A percentile compares a stretch with the other conserved stretches of the same genome.
Conservation (phyloP, 2,888 invertebrate genomes). For the Palloptera scutellata region DNA sequence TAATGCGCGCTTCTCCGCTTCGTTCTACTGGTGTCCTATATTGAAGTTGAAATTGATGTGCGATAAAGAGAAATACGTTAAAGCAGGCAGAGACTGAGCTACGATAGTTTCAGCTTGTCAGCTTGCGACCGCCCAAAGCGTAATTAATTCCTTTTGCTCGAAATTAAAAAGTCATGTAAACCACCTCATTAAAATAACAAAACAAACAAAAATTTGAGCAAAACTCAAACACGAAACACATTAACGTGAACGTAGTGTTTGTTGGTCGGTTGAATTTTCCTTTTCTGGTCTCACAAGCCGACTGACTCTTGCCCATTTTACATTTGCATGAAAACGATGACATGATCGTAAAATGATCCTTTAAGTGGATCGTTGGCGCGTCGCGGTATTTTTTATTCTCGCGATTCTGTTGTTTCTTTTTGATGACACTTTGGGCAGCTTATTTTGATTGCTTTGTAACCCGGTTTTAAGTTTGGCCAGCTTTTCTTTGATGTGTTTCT, state of each 20-base stretch:
- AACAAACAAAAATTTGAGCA: conserved; percentile 1
- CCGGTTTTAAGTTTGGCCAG: too few species aligned
- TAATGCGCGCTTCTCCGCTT: too few species aligned
- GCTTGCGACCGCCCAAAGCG: conserved; percentile 60
- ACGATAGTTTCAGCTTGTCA: conserved; percentile 20
- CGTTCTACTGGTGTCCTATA: too few species aligned
- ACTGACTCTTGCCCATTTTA: neutral
- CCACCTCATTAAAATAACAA: conserved; percentile 64
- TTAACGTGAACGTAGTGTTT: neutral
- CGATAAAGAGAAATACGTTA: neutral
- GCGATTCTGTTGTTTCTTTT: too few species aligned
- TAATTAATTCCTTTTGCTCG: conserved; percentile 64
- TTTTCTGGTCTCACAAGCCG: neutral
- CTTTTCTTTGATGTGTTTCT: too few species aligned
- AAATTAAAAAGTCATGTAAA: conserved; percentile 65
- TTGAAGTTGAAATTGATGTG: neutral
- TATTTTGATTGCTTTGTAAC: too few species aligned
- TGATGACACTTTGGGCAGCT: too few species aligned
- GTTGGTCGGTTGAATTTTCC: neutral
- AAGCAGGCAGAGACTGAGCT: neutral
- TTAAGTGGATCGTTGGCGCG: conserved; percentile 27
- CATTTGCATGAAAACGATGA: conserved; percentile 3
- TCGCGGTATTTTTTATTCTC: too few species aligned
- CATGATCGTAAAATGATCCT: conserved; percentile 35
- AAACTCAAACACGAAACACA: neutral